Conservation (phyloP, 1,140 invertebrate species). For the Oryctes rhinoceros region DNA sequence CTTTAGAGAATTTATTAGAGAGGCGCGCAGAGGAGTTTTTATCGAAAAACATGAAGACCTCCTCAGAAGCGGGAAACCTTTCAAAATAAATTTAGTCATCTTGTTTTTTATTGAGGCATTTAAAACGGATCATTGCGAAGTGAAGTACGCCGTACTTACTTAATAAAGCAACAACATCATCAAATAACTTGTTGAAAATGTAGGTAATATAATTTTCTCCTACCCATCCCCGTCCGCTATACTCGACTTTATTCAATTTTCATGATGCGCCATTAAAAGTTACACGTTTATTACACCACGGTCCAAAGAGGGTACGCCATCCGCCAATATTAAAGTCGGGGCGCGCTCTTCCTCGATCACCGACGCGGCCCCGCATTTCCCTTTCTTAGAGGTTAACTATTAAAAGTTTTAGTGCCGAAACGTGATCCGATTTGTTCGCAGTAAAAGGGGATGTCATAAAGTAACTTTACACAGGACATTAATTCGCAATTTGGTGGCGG, state of each 20-base stretch:
- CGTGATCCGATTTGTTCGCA: slow-evolving; percentile 43
- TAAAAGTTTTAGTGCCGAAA: slow-evolving; percentile 45
- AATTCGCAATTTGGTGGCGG: slow-evolving; percentile 48
- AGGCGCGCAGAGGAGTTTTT: no score
- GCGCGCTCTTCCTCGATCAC: neutral
- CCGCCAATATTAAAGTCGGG: slow-evolving; percentile 12
- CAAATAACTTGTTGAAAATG: slow-evolving; percentile 26
- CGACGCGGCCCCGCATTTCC: neutral
- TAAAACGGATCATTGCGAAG: no score
- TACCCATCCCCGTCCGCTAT: neutral
- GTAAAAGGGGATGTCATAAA: slow-evolving; percentile 45
- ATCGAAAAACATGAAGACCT: no score
- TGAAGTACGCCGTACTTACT: neutral
- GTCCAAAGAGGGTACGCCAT: neutral
- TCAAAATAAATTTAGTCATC: no score
- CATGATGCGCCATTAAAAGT: slow-evolving; percentile 45
- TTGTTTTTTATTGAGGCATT: no score
- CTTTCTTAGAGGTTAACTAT: slow-evolving; percentile 29
- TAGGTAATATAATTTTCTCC: slow-evolving; percentile 8
- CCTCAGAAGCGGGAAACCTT: no score
- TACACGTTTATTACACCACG: slow-evolving; percentile 28
- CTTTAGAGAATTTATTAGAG: no score
- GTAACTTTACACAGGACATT: slow-evolving; percentile 47
- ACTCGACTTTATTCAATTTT: slow-evolving; percentile 29
- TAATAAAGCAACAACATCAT: slow-evolving; percentile 4